phyloP scores from a whole-genome alignment of 2,888 invertebrate genomes.

The Argyresthia goedartella region DNA sequence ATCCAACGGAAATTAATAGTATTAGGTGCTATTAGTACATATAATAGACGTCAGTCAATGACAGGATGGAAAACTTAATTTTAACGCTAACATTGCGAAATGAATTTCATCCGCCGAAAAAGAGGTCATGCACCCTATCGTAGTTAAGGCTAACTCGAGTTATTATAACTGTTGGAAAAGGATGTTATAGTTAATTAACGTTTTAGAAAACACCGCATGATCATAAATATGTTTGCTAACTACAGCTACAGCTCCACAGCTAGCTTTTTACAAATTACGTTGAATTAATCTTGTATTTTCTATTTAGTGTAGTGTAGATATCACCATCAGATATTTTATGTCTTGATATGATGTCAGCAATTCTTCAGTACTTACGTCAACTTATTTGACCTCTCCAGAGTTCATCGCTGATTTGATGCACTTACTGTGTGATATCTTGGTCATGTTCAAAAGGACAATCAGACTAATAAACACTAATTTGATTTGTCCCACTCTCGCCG shows the following conservation, averaged over 20 bases:
- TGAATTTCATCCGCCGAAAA: slow-evolving; percentile 1
- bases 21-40: too few relatives aligned
- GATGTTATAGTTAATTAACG: neutral
- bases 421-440: neutral
- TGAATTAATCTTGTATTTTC: neutral
- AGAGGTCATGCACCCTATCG: neutral
- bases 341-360: too few relatives aligned
- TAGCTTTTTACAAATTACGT: neutral
- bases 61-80: neutral
- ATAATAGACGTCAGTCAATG: too few relatives aligned
- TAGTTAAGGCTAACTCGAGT: neutral
- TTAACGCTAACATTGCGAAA: neutral
- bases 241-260: neutral
- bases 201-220: neutral
- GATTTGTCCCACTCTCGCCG: neutral
- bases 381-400: slow-evolving; percentile 5
- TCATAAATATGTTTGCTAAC: neutral
- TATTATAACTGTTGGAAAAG: neutral
- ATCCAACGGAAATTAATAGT: too few relatives aligned
- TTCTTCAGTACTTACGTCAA: slow-evolving; percentile 5
- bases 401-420: slow-evolving; percentile 8
- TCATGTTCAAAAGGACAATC: neutral
- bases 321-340: neutral
- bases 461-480: neutral
- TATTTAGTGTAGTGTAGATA: neutral